These are phyloP conservation scores for Catostylus mosaicus DNA, from an alignment of 30 jellyfish, hydroid and myxozoan genomes.

Conservation along the genomic window DNA sequence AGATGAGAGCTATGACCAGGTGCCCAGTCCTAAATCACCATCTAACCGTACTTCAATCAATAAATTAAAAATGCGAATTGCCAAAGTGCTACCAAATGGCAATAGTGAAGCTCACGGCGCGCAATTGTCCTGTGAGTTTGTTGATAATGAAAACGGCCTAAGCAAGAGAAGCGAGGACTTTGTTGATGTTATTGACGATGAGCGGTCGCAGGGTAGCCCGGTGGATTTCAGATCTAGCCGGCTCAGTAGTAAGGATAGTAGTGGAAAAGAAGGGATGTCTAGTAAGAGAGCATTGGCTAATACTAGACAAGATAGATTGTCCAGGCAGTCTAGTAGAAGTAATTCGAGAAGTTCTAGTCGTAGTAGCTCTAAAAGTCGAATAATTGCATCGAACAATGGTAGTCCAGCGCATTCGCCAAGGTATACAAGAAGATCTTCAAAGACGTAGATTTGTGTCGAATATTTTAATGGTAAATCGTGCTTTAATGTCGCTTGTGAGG, in stretches of 20 bases:
- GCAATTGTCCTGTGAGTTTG: constrained; percentile 15
- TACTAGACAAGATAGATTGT: background rate
- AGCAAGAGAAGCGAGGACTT: constrained; percentile 19
- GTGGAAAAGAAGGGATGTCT: background rate
- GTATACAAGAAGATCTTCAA: constrained; percentile 33
- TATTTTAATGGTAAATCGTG: background rate
- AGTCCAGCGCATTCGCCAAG: constrained; percentile 74
- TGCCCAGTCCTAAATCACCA: constrained; percentile 59
- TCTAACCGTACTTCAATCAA: constrained; percentile 16
- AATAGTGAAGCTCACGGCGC: constrained; percentile 5
- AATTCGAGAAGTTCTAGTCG: constrained; percentile 60
- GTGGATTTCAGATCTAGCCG: constrained; percentile 1
- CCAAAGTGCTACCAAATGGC: constrained; percentile 29
- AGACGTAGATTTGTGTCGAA: constrained; percentile 15
- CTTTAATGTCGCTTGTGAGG: too few species aligned
- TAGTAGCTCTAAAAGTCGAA: constrained; percentile 57
- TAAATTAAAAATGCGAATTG: constrained; percentile 27
- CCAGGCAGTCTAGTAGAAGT: constrained; percentile 50
- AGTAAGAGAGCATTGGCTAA: background rate
- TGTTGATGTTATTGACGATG: constrained; percentile 39
- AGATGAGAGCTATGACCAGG: constrained; percentile 90
- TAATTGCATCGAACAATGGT: constrained; percentile 1
- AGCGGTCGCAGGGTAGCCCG: constrained; percentile 15
- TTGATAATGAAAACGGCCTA: constrained; percentile 7
- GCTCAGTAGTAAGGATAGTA: constrained; percentile 2